Evolutionary conservation across 2,888 invertebrate species (phyloP).

Genomic region (Lochmaea capreae): DNA sequence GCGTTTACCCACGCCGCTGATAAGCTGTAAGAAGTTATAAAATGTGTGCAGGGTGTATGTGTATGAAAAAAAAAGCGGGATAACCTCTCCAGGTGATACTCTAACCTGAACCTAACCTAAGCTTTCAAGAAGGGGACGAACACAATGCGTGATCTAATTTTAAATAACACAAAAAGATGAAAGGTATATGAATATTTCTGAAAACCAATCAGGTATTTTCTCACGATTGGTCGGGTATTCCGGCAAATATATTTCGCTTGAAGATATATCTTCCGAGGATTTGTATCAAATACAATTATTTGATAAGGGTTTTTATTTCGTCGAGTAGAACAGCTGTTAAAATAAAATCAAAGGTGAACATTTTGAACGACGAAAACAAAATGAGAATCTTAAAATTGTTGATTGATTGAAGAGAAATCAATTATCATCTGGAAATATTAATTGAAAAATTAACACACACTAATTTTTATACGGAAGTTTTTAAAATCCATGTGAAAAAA

Average conservation of each 20-base stretch:
- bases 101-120: slow-evolving; percentile 57
- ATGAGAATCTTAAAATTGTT: no score
- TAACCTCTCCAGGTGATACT: slow-evolving; percentile 57
- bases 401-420: no score
- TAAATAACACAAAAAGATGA: slow-evolving; percentile 59
- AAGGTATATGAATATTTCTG: slow-evolving; percentile 58
- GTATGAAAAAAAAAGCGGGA: slow-evolving; percentile 23
- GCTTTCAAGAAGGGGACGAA: slow-evolving; percentile 54
- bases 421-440: no score
- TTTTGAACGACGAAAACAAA: no score
- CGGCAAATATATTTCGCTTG: background rate
- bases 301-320: background rate
- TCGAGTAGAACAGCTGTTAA: background rate
- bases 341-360: background rate
- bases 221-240: slow-evolving; percentile 42
- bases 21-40: slow-evolving; percentile 5
- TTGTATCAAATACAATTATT: background rate
- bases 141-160: slow-evolving; percentile 64
- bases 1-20: background rate
- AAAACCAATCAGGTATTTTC: slow-evolving; percentile 52
- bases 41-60: slow-evolving; percentile 9
- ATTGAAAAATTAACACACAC: no score
- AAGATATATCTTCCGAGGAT: background rate
- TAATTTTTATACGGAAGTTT: no score
- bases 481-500: no score